Evolutionary conservation across 2,113 vertebrate genomes (phyloP), one percentile per base, ranked within the genome.

Genomic region (Callospermophilus lateralis): DNA sequence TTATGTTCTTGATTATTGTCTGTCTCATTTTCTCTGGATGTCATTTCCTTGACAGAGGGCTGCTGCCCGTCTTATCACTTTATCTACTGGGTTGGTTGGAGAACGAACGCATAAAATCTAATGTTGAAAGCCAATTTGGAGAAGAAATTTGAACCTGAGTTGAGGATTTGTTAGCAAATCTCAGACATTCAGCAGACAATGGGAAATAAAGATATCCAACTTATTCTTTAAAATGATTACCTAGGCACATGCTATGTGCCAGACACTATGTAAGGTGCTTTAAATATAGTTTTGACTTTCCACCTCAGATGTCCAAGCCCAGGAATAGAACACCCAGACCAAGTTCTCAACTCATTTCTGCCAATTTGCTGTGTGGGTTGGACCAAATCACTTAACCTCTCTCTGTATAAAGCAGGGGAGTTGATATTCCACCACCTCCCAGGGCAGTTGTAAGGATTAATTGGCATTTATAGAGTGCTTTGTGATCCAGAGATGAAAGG

Each of bases 401-500:
- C 94, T 89, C 32, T 80, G 77, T 93, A 87, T 45, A 9, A 6
- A 88, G 78, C 76, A 77, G 78, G 86, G 74, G 81, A 89, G 86
- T 37, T 26, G 87, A 96, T 85, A 81, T 48, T 90, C 79, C 30
- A 19, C 92, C 68, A 34, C 93, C 53, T 95, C 58, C 39, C 26
- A 34, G 90, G 73, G 58, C 67, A 90, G 89, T 84, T 67, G 45
- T 80, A 89, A 94, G 90, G 89, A 92, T 97, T 97, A 97, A 95
- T 74, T 94, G 92, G 78, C 93, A 89, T 97, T 98, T 97, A 97
- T 88, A 97, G 95, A 78, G 81, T 93, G 80, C 96, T 97, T 96
- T 97, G 96, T 97, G 97, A 98, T 96, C 90, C 92, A 79, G 73
- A 97, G 95, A 97, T 97, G 96, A 97, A 97, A 98, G 96, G 93